Conservation (phyloP, 2,797 vertebrate genomes). For the Corythornis leucogaster region DNA sequence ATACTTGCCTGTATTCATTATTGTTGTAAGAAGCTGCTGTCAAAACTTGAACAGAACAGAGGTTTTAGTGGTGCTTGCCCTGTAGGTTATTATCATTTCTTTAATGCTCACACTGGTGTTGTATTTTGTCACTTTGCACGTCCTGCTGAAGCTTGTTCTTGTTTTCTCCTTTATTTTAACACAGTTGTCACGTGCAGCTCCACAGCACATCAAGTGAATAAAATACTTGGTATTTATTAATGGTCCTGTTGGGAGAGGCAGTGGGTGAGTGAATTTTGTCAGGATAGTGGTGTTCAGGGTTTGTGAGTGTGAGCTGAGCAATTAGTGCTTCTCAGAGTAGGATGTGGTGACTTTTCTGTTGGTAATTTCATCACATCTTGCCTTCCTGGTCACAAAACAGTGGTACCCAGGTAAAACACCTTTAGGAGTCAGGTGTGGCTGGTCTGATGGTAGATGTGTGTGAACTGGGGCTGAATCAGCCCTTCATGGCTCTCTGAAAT, state of each 20-base stretch:
- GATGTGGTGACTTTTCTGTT: background rate
- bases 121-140: background rate
- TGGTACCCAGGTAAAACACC: background rate
- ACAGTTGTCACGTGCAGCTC: background rate
- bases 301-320: background rate
- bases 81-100: background rate
- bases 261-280: background rate
- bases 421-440: background rate
- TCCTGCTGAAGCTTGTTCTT: background rate
- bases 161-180: background rate
- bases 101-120: rapidly evolving
- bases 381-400: background rate
- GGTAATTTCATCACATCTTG: rapidly evolving
- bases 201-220: background rate
- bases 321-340: background rate
- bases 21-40: background rate
- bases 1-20: background rate
- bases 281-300: background rate
- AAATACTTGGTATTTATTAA: background rate
- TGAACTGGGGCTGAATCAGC: background rate
- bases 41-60: background rate
- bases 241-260: background rate
- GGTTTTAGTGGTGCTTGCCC: background rate
- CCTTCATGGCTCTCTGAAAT: background rate
- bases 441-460: background rate